These are phyloP conservation scores for Oscheius sp. DNA, from an alignment of 1,140 invertebrate species.

Conservation along the genomic window DNA sequence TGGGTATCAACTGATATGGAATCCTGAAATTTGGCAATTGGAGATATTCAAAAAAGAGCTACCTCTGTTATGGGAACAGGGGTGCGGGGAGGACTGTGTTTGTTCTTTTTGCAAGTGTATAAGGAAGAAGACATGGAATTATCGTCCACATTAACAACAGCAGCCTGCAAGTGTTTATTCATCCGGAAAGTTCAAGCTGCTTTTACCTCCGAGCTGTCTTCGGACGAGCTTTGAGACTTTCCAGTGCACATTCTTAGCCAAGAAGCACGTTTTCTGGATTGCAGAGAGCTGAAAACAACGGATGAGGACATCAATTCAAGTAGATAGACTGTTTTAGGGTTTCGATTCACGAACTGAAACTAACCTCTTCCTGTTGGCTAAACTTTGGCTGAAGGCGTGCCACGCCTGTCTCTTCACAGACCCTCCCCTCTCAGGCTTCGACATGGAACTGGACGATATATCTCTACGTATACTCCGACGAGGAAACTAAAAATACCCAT, in stretches of 20 bases:
- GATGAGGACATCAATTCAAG: too few species aligned
- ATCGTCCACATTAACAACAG: conserved; percentile 37
- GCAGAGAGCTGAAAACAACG: conserved; percentile 1
- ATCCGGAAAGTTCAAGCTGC: neutral
- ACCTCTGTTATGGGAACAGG: conserved; percentile 24
- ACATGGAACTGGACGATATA: conserved; percentile 23
- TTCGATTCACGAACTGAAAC: neutral
- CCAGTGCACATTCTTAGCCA: conserved; percentile 40
- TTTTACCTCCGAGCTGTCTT: conserved; percentile 30
- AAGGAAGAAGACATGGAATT: conserved; percentile 25
- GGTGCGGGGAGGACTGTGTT: conserved; percentile 23
- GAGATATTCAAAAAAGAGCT: neutral
- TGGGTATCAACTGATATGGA: conserved; percentile 10
- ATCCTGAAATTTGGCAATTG: conserved; percentile 4
- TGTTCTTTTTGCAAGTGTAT: conserved; percentile 9
- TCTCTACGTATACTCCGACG: conserved; percentile 24
- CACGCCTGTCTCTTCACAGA: neutral
- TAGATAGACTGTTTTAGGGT: too few species aligned
- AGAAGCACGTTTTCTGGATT: conserved; percentile 56
- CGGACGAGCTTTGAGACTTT: conserved; percentile 34
- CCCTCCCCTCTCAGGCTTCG: neutral
- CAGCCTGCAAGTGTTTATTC: conserved; percentile 5
- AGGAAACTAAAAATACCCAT: conserved; percentile 11
- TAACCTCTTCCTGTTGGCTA: conserved; percentile 9
- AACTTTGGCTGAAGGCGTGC: neutral